Evolutionary conservation across 2,888 invertebrate genomes (phyloP).

Genomic region (Macrophya annulata): DNA sequence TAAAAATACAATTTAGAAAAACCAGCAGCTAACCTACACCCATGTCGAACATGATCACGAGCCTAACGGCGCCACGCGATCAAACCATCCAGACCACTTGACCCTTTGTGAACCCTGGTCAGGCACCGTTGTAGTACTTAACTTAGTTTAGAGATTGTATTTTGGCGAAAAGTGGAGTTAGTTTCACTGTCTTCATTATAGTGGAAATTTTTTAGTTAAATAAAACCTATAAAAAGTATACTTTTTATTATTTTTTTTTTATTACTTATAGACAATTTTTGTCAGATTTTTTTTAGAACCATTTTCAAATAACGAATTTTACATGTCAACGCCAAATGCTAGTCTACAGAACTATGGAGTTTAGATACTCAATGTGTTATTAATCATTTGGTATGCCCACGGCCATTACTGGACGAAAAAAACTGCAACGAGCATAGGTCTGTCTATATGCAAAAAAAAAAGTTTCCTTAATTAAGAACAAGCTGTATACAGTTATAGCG

Average conservation of each 20-base stretch:
- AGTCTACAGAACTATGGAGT: too few species aligned
- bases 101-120: slow-evolving; percentile 42
- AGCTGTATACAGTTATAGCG: not conserved
- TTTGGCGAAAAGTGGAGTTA: slow-evolving; percentile 22
- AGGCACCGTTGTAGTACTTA: slow-evolving; percentile 27
- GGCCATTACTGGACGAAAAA: not conserved
- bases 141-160: slow-evolving; percentile 19
- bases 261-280: not conserved
- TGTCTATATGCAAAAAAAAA: not conserved
- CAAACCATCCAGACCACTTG: slow-evolving; percentile 44
- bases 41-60: slow-evolving; percentile 36
- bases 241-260: not conserved
- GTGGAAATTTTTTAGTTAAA: not conserved
- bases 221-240: not conserved
- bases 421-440: not conserved
- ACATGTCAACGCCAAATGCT: too few species aligned
- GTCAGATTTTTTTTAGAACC: not conserved
- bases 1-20: slow-evolving; percentile 44
- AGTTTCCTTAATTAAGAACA: not conserved
- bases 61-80: slow-evolving; percentile 33
- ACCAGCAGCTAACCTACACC: slow-evolving; percentile 5
- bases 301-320: not conserved
- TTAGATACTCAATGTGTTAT: too few species aligned
- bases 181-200: not conserved
- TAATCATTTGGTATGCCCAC: not conserved